phyloP scores from a whole-genome alignment of 2,888 invertebrate genomes.

The Entomobrya proxima region DNA sequence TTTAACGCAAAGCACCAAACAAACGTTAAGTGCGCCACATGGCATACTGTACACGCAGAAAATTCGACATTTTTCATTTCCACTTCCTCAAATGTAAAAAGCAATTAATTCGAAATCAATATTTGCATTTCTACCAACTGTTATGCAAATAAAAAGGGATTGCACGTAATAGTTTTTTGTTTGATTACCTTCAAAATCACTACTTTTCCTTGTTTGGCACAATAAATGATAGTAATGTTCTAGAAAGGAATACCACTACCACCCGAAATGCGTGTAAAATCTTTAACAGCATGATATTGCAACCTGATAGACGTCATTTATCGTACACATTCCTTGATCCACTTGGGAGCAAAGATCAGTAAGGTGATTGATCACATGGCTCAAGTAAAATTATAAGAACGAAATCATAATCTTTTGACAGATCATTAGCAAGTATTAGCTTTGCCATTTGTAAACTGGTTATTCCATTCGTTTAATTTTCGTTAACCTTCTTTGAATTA shows the following conservation, averaged over 20 bases:
- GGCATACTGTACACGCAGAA: background rate
- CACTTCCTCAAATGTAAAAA: constrained; percentile 43
- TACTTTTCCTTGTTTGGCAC: constrained; percentile 48
- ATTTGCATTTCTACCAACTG: constrained; percentile 46
- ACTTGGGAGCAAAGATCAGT: background rate
- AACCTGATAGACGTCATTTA: too few species aligned
- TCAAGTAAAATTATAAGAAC: constrained; percentile 21
- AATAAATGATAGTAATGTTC: background rate
- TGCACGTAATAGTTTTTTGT: background rate
- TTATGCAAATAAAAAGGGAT: constrained; percentile 2
- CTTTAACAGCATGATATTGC: too few species aligned
- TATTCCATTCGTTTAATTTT: constrained; percentile 43
- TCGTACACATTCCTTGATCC: too few species aligned
- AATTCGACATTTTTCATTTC: constrained; percentile 16
- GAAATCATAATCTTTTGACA: constrained; percentile 23
- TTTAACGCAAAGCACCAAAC: background rate
- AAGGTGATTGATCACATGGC: background rate
- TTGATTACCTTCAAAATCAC: constrained; percentile 23
- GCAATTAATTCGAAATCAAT: constrained; percentile 49
- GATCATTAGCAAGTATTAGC: constrained; percentile 51
- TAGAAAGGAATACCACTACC: background rate
- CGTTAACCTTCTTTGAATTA: constrained; percentile 24
- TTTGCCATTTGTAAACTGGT: constrained; percentile 45
- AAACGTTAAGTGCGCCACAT: constrained; percentile 12
- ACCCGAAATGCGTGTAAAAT: too few species aligned